Percentiles rank a stretch among this genome's conserved stretches.
Evolutionary conservation across 2,888 invertebrate genomes (phyloP).

Genomic region (Standfussiana lucernea): DNA sequence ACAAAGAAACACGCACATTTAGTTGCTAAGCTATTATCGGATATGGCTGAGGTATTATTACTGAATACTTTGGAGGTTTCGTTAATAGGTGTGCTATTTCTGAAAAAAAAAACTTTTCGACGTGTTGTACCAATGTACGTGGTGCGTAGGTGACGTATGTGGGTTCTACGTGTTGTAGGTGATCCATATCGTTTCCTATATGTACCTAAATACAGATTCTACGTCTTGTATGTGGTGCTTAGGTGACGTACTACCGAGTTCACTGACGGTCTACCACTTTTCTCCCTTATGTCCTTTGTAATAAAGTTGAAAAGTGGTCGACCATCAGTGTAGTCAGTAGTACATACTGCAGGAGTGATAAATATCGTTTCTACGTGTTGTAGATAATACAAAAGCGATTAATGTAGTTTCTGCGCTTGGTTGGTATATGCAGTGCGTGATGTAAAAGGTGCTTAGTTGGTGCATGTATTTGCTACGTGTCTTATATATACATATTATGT

Average conservation of each 20-base stretch:
- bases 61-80: not conserved
- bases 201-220: not conserved
- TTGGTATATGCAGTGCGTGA: not conserved
- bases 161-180: no score
- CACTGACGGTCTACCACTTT: no score
- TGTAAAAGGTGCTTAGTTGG: not conserved
- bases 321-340: no score
- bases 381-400: not conserved
- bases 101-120: not conserved
- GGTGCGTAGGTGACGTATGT: no score
- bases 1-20: constrained; percentile 96
- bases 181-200: not conserved
- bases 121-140: not conserved
- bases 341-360: not conserved
- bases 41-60: constrained; percentile 95
- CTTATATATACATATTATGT: not conserved
- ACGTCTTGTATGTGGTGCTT: not conserved
- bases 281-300: no score
- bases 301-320: no score
- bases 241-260: no score
- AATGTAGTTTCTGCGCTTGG: not conserved
- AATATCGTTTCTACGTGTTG: not conserved
- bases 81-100: not conserved
- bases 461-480: not conserved
- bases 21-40: constrained; percentile 96